Base-by-base conservation (phyloP, 2,797 vertebrate genomes). In the Neosilurus mollespiculum region DNA sequence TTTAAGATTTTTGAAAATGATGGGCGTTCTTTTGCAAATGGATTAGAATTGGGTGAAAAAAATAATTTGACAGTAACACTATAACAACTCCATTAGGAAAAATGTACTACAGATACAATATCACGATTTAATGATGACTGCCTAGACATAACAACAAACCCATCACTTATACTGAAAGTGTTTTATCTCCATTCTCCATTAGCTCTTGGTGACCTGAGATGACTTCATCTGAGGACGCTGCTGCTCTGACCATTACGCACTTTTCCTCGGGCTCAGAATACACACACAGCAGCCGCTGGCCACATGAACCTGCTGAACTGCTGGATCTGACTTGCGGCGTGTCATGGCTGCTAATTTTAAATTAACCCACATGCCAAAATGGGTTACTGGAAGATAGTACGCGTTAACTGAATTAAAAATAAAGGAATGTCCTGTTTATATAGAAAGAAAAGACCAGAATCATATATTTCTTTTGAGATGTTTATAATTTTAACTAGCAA, bases 161-260 rank as follows among this genome's bases (percentile, higher is more conserved):
- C 43, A 51, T 26, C 26, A 2, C 67, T 78, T 37, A 26, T 80
- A 18, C 65, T 71, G 18, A 18, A 73, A 34, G 59, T 20, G 58
- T 70, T 84, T 80, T 30, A 66, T 49, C 77, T 73, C 73, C 22
- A 71, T 64, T 30, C 59, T 72, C 24, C 15, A 80, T 84, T 73
- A 80, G 82, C 18, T 24, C 18, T 26, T 1, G 26, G 53, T 88
- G 90, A 87, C 90, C 90, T 84, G 87, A 88, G 84, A 89, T 90
- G 88, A 89, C 90, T 82, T 85, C 72, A 73, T 88, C 75, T 59
- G 77, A 30, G 37, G 84, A 72, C 77, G 18, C 78, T 76, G 81
- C 86, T 84, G 58, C 67, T 81, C 87, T 86, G 71, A 81, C 84
- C 75, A 80, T 84, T 73, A 84, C 9, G 82, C 73, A 88, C 79